A percentile compares a stretch with the other conserved stretches of the same genome.
phyloP scores from a whole-genome alignment of 2,888 invertebrate genomes.

The Sesia apiformis region DNA sequence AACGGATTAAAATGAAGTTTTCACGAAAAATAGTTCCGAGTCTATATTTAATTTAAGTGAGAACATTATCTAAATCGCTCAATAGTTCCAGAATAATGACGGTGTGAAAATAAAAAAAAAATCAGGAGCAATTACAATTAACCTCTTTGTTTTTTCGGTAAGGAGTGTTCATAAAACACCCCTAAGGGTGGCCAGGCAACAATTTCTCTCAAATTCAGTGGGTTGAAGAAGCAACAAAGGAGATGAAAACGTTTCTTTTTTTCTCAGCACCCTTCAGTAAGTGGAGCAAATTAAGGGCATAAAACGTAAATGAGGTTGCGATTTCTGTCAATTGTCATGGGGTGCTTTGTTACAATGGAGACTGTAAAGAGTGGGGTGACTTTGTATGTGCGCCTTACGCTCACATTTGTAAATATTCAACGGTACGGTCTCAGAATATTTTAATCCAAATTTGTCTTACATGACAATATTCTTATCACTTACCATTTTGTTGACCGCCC shows the following conservation, averaged over 20 bases:
- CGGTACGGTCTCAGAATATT: too few species aligned
- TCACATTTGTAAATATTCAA: background rate
- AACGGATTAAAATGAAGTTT: too few species aligned
- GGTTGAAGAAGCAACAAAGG: constrained; percentile 38
- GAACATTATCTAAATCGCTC: too few species aligned
- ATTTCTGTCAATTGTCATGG: constrained; percentile 42
- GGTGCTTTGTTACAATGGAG: background rate
- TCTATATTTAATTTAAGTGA: too few species aligned
- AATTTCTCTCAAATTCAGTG: constrained; percentile 37
- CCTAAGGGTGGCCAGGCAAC: constrained; percentile 5
- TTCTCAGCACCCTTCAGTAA: constrained; percentile 33
- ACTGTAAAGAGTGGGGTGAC: background rate
- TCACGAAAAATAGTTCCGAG: too few species aligned
- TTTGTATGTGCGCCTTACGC: background rate
- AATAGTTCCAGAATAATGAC: too few species aligned
- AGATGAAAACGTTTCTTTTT: constrained; percentile 38
- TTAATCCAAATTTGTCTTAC: too few species aligned
- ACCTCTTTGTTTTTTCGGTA: background rate
- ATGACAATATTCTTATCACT: too few species aligned
- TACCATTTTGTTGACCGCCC: too few species aligned
- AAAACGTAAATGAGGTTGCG: constrained; percentile 55
- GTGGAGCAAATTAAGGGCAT: constrained; percentile 58
- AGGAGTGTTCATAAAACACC: background rate
- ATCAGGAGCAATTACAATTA: too few species aligned
- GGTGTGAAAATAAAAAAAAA: too few species aligned